Base-by-base conservation (phyloP, 2,797 vertebrate species). In the Gymnothorax javanicus region DNA sequence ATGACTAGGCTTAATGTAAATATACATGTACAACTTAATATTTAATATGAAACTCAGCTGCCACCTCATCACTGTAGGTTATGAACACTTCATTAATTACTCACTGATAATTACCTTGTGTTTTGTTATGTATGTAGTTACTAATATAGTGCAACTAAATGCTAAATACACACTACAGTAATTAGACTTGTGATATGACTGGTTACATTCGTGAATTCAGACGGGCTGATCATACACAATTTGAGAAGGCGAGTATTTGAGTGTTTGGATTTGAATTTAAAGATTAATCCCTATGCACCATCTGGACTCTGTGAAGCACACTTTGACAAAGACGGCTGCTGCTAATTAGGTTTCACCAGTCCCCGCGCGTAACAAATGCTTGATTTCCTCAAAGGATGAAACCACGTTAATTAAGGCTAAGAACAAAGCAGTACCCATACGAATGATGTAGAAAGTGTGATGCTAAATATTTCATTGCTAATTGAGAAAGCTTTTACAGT, bases 391-490 rank as follows among this genome's bases (percentile, higher is more conserved):
- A 8, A 56, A 56, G n/a, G 77, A 81, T 17, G 23, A 54, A 81
- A 23, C 50, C 56, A 20, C 20, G 56, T 81, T 81, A 77, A 77
- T 77, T 77, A 77, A 77, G 73, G 12, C 43, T 50, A 56, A 81
- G 77, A 11, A 54, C 17, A 56, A 4, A 81, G 50, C 7, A 81
- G 56, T 54, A 11, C 77, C 77, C 52, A 56, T 20, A 81, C 9
- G n/a, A 56, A 56, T 54, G 20, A 13, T 15, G 13, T 6, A 43
- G 13, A 33, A 23, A 79, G 54, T 52, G 77, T 23, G 15, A 52
- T 75, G 77, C 27, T 81, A 56, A 81, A 81, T 81, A 23, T 81
- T 81, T 81, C 23, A 81, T 81, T 56, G 77, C 77, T 56, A 81
- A 81, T 81, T 81, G 20, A 56, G 50, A 20, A 56, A 56, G 77